phyloP scores from a whole-genome alignment of 2,113 vertebrate genomes.

The Cebus imitator region DNA sequence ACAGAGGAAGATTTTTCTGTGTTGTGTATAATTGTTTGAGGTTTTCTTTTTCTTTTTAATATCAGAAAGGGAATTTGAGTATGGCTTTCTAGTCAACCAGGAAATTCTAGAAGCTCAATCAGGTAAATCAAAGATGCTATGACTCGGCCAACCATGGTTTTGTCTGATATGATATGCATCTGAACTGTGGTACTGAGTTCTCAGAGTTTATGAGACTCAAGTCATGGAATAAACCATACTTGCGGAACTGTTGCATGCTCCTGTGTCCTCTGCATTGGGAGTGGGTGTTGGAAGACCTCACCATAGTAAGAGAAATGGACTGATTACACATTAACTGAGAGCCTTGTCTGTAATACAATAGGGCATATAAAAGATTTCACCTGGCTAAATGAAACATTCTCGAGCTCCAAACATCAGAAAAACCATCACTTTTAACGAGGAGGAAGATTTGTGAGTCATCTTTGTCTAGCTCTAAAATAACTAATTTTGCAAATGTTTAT shows the following conservation, averaged over 20 bases:
- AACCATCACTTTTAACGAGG: neutral
- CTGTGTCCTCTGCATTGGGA: neutral
- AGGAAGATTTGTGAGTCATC: neutral
- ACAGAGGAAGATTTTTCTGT: neutral
- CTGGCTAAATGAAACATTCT: neutral
- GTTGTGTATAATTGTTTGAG: neutral
- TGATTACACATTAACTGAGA: neutral
- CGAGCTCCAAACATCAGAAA: neutral
- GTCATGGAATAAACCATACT: neutral
- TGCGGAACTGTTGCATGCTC: neutral
- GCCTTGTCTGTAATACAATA: neutral
- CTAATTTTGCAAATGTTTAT: neutral
- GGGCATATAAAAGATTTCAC: neutral
- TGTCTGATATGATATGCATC: neutral
- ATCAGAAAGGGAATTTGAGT: neutral
- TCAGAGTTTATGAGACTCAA: neutral
- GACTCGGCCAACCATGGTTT: neutral
- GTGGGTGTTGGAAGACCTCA: neutral
- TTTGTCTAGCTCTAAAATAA: conserved; percentile 18
- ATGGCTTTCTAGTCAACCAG: neutral
- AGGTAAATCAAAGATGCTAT: neutral
- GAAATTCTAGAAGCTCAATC: neutral
- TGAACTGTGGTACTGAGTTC: neutral
- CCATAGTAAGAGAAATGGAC: neutral
- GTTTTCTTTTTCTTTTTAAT: neutral